Base-by-base conservation (phyloP, 2,797 vertebrate species). In the Sebastes minor region DNA sequence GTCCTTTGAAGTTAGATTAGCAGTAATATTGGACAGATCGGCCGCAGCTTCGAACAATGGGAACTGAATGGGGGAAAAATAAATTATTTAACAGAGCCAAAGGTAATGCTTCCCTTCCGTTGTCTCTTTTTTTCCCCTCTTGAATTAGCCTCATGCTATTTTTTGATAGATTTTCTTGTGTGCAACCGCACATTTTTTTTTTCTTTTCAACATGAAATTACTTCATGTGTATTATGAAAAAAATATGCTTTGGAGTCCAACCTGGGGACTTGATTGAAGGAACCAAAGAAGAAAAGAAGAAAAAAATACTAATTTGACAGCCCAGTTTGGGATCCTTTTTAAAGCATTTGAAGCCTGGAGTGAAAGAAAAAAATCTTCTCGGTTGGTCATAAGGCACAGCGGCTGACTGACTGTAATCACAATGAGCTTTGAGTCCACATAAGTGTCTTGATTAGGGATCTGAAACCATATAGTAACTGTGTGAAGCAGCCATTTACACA, bases 1-100 rank as follows among this genome's bases (percentile, higher is more conserved):
- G 88, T 64, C 84, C 89, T 94, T 95, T 95, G 91, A 95, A 94
- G 92, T 93, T 91, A 91, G 92, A 95, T 95, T 93, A 94, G 83
- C 78, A 78, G 86, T 74, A 89, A 87, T 94, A 91, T 90, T 94
- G 89, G 79, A 88, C 60, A 83, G 88, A 94, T 94, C 77, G 12
- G 66, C 80, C n/a, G 59, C 30, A 73, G 86, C 87, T 92, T 91
- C 80, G 28, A 92, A 95, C 92, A 93, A 92, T 91, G 71, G 71
- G 71, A 89, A 82, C 61, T 74, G 81, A 94, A 93, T 80, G 75
- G 77, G 52, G 55, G 66, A 27, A 87, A 86, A 89, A 82, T 32
- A 89, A 91, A 92, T 91, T 52, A 91, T 91, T 93, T 81, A 84
- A 89, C 80, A 88, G 82, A 80, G 86, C 89, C 88, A 92, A 91